Conservation (phyloP, 2,113 vertebrate species). For the Proterorhinus semilunaris region DNA sequence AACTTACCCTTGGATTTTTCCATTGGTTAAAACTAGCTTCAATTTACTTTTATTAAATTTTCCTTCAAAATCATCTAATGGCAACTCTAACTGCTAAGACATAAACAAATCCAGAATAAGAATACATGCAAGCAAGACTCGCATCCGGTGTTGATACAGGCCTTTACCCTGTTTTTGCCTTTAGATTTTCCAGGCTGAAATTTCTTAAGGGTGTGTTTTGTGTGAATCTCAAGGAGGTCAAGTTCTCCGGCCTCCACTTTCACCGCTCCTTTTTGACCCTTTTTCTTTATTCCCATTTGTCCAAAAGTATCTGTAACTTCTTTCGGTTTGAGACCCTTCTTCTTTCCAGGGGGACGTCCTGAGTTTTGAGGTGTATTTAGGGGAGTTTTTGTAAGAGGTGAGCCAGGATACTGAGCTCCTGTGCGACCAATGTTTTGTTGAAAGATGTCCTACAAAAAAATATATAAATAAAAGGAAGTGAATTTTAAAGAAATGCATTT, state of each 20-base stretch:
- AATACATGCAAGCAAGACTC: background rate
- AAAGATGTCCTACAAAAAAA: constrained; percentile 81
- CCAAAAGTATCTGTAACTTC: constrained; percentile 63
- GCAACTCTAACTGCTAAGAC: constrained; percentile 75
- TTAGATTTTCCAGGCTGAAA: constrained; percentile 78
- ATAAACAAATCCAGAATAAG: constrained; percentile 3
- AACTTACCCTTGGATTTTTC: constrained; percentile 80
- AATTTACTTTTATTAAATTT: constrained; percentile 86
- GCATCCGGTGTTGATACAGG: background rate
- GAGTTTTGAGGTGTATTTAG: constrained; percentile 75
- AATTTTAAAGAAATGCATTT: background rate
- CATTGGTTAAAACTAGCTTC: constrained; percentile 84
- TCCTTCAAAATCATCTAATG: constrained; percentile 82
- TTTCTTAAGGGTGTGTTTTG: constrained; percentile 84
- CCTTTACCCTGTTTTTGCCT: constrained; percentile 82
- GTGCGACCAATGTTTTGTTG: constrained; percentile 87
- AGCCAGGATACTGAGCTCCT: constrained; percentile 79
- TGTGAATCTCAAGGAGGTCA: constrained; percentile 86
- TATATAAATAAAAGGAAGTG: background rate
- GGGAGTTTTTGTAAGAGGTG: constrained; percentile 75
- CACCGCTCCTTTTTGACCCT: constrained; percentile 76
- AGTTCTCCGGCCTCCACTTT: constrained; percentile 79
- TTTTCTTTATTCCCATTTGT: constrained; percentile 77
- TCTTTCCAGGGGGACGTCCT: constrained; percentile 80
- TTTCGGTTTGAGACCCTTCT: constrained; percentile 82